phyloP scores from a whole-genome alignment of 2,113 vertebrate species.

The Gallinago jamesoni region DNA sequence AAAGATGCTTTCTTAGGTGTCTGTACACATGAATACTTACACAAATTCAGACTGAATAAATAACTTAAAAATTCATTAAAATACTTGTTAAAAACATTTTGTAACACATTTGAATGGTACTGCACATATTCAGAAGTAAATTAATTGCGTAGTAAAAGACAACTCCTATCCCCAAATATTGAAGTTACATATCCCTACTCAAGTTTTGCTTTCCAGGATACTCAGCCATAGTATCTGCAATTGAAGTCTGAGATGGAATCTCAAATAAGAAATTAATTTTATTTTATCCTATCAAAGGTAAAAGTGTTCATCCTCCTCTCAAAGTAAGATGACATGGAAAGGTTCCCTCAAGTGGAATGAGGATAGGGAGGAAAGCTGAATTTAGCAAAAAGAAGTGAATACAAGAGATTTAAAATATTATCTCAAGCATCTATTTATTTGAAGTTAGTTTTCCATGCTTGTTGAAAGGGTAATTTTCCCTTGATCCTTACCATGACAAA shows the following conservation, averaged over 20 bases:
- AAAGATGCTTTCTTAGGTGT: not conserved
- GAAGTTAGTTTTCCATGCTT: not conserved
- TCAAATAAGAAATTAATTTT: not conserved
- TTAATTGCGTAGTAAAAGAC: not conserved
- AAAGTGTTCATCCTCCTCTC: not conserved
- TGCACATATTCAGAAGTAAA: not conserved
- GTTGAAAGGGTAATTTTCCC: not conserved
- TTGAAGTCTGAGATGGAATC: not conserved
- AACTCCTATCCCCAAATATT: not conserved
- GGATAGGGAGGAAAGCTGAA: not conserved
- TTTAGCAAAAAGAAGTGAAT: not conserved
- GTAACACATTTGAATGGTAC: not conserved
- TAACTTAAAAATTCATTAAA: not conserved
- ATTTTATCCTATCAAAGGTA: not conserved
- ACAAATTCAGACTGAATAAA: not conserved
- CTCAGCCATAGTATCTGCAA: not conserved
- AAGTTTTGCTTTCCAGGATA: not conserved
- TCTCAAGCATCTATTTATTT: not conserved
- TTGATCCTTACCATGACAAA: not conserved
- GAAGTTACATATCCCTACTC: fast-evolving
- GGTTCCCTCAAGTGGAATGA: not conserved
- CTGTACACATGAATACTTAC: not conserved
- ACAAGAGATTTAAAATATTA: not conserved
- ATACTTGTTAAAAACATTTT: not conserved
- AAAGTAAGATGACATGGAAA: not conserved